Evolutionary conservation across 2,797 vertebrate genomes (phyloP).

Genomic region (Crenichthys baileyi): DNA sequence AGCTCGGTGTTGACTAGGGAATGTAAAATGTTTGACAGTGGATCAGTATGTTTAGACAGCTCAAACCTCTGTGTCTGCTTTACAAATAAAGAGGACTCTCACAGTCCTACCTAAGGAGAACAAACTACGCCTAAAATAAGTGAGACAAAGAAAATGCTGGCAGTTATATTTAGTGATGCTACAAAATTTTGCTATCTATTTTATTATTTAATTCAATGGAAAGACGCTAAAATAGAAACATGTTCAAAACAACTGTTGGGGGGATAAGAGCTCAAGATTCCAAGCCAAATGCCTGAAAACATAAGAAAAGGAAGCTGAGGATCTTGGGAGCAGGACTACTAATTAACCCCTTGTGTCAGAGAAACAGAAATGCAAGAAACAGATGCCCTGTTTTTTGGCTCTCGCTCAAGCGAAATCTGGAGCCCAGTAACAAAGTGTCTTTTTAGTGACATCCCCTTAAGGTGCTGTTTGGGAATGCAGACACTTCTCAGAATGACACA

Average conservation of each 20-base stretch:
- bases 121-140: not conserved
- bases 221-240: not conserved
- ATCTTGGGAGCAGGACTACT: constrained; percentile 36
- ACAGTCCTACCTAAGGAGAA: not conserved
- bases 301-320: constrained; percentile 17
- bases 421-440: constrained; percentile 66
- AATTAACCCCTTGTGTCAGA: constrained; percentile 59
- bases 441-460: constrained; percentile 72
- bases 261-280: not conserved
- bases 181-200: not conserved
- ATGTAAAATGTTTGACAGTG: constrained; percentile 41
- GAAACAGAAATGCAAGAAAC: constrained; percentile 61
- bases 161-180: not conserved
- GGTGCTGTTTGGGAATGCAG: constrained; percentile 70
- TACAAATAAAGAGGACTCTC: constrained; percentile 24
- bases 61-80: constrained; percentile 36
- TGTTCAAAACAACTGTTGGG: not conserved
- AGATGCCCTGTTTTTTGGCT: constrained; percentile 54
- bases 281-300: constrained; percentile 16
- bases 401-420: constrained; percentile 56
- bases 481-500: constrained; percentile 70
- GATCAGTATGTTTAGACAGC: constrained; percentile 49
- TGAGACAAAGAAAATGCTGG: not conserved
- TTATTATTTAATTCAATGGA: not conserved
- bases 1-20: constrained; percentile 23